Evolutionary conservation across 2,888 invertebrate genomes (phyloP).

Genomic region (Protonemura montana): DNA sequence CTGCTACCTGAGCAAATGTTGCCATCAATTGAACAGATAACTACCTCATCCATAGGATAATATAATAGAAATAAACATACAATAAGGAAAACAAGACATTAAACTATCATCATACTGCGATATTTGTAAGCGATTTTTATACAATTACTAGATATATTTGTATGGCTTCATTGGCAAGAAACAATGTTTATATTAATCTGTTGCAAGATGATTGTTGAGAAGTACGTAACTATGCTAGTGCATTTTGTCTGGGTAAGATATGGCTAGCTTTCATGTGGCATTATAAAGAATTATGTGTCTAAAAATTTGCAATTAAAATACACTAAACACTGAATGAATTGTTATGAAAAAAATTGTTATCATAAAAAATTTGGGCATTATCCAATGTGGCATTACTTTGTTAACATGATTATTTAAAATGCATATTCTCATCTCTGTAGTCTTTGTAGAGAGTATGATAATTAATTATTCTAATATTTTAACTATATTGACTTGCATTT

Average conservation of each 20-base stretch:
- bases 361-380: conserved; percentile 43
- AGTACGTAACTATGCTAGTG: background rate
- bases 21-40: conserved; percentile 14
- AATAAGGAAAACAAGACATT: conserved; percentile 28
- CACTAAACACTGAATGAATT: conserved; percentile 5
- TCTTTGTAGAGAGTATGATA: background rate
- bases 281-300: background rate
- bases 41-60: conserved; percentile 39
- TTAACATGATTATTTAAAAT: background rate
- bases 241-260: background rate
- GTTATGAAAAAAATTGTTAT: conserved; percentile 19
- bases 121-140: conserved; percentile 49
- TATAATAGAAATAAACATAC: conserved; percentile 43
- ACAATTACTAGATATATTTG: conserved; percentile 41
- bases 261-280: conserved; percentile 4
- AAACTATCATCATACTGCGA: conserved; percentile 40
- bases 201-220: conserved; percentile 12
- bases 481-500: conserved; percentile 27
- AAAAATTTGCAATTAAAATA: conserved; percentile 7
- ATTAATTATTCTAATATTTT: background rate
- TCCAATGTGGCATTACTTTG: conserved; percentile 22
- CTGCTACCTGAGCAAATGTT: background rate
- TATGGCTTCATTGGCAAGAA: conserved; percentile 9
- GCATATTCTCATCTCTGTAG: background rate
- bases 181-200: conserved; percentile 2